phyloP scores from a whole-genome alignment of 2,888 invertebrate species.

The Drosophila tripunctata region DNA sequence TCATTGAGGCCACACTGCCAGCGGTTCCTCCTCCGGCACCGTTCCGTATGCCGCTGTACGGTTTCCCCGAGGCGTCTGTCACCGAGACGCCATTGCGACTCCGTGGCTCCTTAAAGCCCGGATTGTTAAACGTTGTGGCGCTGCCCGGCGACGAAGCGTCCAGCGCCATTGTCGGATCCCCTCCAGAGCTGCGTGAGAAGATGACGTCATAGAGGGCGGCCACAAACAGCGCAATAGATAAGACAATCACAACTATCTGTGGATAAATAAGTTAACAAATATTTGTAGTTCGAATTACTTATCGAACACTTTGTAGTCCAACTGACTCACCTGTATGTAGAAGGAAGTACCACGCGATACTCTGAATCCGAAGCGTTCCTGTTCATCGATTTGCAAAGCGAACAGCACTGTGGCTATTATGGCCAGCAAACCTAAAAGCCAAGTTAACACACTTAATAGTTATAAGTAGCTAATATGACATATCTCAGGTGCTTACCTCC shows the following conservation, averaged over 20 bases:
- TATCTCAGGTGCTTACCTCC: conserved; percentile 87
- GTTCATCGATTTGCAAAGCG: conserved; percentile 93
- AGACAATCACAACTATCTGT: conserved; percentile 91
- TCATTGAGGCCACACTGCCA: conserved; percentile 90
- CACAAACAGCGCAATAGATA: conserved; percentile 90
- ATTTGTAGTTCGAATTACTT: neutral
- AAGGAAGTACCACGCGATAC: conserved; percentile 92
- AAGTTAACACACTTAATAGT: conserved; percentile 5
- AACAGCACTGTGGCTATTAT: conserved; percentile 93
- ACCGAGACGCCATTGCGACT: conserved; percentile 88
- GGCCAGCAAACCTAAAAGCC: conserved; percentile 88
- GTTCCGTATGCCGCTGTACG: conserved; percentile 88
- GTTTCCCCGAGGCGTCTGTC: conserved; percentile 94
- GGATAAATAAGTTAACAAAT: conserved; percentile 70
- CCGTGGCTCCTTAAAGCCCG: conserved; percentile 91
- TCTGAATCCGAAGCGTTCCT: conserved; percentile 88
- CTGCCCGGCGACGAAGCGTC: conserved; percentile 86
- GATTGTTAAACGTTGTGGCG: conserved; percentile 93
- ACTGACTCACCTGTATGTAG: conserved; percentile 91
- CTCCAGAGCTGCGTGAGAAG: conserved; percentile 90
- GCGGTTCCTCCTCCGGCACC: conserved; percentile 84
- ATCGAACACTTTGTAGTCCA: neutral
- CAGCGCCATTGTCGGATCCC: conserved; percentile 90
- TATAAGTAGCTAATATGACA: neutral
- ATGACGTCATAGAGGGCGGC: conserved; percentile 92